These are phyloP conservation scores for Drosophila nannoptera DNA, from an alignment of 1,140 invertebrate genomes.

Conservation along the genomic window DNA sequence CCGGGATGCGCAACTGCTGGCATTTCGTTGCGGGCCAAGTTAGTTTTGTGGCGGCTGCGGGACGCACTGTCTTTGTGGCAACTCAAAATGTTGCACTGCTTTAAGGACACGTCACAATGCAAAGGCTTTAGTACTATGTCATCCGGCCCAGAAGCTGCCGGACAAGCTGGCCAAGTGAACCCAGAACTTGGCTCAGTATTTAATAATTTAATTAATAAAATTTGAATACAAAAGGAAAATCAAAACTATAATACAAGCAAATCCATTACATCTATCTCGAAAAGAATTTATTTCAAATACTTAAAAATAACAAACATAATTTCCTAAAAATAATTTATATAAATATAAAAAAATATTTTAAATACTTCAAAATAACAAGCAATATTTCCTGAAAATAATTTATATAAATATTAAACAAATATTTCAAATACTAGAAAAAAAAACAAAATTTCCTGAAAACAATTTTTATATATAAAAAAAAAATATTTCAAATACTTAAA, in stretches of 20 bases:
- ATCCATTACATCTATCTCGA: neutral
- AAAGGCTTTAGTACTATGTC: neutral
- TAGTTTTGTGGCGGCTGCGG: conserved; percentile 16
- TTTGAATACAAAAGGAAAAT: too few species aligned
- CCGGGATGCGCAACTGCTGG: conserved; percentile 26
- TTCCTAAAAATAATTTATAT: neutral
- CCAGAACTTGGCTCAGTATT: too few species aligned
- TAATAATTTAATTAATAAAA: too few species aligned
- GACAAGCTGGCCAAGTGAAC: too few species aligned
- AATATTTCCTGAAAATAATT: too few species aligned
- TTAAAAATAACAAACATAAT: neutral
- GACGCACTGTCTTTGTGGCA: conserved; percentile 19
- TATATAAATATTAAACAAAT: too few species aligned
- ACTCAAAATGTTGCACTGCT: conserved; percentile 18
- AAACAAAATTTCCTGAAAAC: too few species aligned
- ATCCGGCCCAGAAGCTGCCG: too few species aligned
- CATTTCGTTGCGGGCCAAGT: conserved; percentile 41
- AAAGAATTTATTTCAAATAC: neutral
- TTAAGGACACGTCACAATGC: conserved; percentile 9
- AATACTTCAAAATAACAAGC: too few species aligned
- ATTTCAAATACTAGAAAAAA: too few species aligned
- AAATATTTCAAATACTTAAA: too few species aligned
- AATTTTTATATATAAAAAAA: too few species aligned
- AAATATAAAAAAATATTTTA: neutral
- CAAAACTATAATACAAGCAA: neutral